Conservation (phyloP, 2,797 vertebrate species). For the Remorina albescens region DNA sequence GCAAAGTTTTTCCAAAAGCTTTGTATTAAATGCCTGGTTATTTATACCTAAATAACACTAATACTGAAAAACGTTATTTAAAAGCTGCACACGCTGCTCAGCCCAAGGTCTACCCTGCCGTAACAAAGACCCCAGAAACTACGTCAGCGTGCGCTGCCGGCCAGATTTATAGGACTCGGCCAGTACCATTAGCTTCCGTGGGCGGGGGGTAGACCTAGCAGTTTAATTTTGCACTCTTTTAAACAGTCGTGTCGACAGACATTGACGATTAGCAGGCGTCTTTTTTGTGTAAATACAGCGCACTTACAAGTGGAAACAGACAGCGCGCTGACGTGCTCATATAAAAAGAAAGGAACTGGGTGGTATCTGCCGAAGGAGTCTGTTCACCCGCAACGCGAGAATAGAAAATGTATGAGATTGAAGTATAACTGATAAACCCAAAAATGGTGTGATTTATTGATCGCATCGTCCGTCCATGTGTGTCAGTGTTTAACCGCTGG, state of each 20-base stretch:
- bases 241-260: neutral
- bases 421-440: neutral
- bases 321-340: neutral
- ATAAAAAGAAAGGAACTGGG: neutral
- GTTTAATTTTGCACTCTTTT: neutral
- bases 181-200: constrained; percentile 58
- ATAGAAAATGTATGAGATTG: neutral
- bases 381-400: constrained; percentile 62
- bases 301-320: neutral
- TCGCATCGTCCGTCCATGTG: neutral
- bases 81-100: constrained; percentile 34
- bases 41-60: constrained; percentile 26
- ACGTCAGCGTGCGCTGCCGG: constrained; percentile 60
- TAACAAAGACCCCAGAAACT: constrained; percentile 69
- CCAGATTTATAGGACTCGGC: constrained; percentile 51
- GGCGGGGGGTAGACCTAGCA: neutral
- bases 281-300: neutral
- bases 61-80: constrained; percentile 32
- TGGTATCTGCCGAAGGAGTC: constrained; percentile 39
- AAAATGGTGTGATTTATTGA: accelerated
- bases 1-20: constrained; percentile 30
- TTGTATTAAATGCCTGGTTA: constrained; percentile 15
- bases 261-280: accelerated
- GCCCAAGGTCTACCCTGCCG: neutral
- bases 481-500: neutral